phyloP scores from a whole-genome alignment of 2,888 invertebrate species.

The Drosophila helvetica region DNA sequence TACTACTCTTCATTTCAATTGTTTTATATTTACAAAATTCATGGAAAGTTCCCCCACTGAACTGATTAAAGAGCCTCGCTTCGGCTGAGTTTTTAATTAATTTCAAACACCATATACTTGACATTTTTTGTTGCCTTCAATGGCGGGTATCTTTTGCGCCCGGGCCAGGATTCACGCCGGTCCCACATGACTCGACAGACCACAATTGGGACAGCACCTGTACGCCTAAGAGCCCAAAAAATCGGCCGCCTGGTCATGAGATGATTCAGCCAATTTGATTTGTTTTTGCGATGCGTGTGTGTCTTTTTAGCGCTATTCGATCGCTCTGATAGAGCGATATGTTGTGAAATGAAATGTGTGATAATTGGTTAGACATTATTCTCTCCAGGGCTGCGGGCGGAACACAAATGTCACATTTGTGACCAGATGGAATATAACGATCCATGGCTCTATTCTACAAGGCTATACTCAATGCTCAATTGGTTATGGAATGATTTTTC shows the following conservation, averaged over 20 bases:
- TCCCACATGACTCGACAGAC: slow-evolving; percentile 51
- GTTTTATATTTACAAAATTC: slow-evolving; percentile 35
- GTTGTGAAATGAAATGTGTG: neutral
- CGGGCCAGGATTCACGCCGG: slow-evolving; percentile 53
- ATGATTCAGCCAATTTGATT: neutral
- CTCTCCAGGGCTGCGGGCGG: neutral
- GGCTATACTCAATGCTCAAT: neutral
- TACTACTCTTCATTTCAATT: slow-evolving; percentile 41
- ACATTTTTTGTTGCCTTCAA: slow-evolving; percentile 42
- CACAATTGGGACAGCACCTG: slow-evolving; percentile 30
- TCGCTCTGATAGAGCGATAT: neutral
- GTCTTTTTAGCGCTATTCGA: neutral
- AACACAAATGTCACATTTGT: neutral
- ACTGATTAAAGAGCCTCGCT: slow-evolving; percentile 39
- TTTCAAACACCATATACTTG: neutral
- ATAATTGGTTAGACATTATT: neutral
- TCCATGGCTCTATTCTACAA: neutral
- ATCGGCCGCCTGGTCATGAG: slow-evolving; percentile 20
- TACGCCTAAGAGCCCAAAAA: neutral
- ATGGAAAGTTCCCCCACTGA: slow-evolving; percentile 39
- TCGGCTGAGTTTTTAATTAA: slow-evolving; percentile 36
- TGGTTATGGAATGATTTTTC: too few species aligned
- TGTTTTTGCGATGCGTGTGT: neutral
- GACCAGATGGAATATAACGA: too few species aligned
- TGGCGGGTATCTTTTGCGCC: slow-evolving; percentile 41